Evolutionary conservation across 1,140 invertebrate species (phyloP).

Genomic region (Pseudomyrmex concolor): DNA sequence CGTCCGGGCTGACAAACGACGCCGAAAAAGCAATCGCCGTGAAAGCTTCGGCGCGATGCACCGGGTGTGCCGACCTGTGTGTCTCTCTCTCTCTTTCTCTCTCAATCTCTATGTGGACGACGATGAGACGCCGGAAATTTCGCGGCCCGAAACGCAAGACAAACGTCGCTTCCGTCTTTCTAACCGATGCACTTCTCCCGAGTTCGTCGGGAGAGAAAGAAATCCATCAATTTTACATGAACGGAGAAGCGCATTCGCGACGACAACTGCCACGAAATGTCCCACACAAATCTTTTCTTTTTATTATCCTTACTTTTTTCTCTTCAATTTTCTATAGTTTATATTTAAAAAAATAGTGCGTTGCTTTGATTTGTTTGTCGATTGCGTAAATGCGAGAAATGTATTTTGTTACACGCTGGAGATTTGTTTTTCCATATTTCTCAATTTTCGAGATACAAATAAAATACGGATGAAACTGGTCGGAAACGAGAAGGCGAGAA

Average conservation of each 20-base stretch:
- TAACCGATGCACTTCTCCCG: background rate
- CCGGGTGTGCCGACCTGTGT: constrained; percentile 18
- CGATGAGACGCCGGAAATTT: constrained; percentile 50
- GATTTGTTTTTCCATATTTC: background rate
- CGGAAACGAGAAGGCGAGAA: background rate
- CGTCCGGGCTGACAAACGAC: constrained; percentile 61
- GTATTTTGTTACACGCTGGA: background rate
- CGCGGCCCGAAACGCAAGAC: constrained; percentile 44
- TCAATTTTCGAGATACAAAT: constrained; percentile 15
- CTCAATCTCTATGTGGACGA: constrained; percentile 24
- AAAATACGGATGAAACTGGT: background rate
- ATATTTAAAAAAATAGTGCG: background rate
- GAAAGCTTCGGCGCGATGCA: constrained; percentile 67
- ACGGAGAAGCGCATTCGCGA: constrained; percentile 10
- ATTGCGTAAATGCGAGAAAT: background rate
- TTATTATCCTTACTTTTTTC: background rate
- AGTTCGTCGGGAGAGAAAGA: background rate
- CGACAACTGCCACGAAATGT: background rate
- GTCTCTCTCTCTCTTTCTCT: too few relatives aligned
- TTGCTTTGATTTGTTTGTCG: background rate
- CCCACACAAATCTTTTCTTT: background rate
- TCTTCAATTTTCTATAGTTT: background rate
- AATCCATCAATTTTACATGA: constrained; percentile 39
- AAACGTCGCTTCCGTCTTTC: constrained; percentile 2
- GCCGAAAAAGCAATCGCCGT: constrained; percentile 77